A percentile compares a stretch with the other conserved stretches of the same genome.
These are phyloP conservation scores for Pipistrellus pygmaeus DNA, from an alignment of 2,797 vertebrate genomes.

Conservation along the genomic window DNA sequence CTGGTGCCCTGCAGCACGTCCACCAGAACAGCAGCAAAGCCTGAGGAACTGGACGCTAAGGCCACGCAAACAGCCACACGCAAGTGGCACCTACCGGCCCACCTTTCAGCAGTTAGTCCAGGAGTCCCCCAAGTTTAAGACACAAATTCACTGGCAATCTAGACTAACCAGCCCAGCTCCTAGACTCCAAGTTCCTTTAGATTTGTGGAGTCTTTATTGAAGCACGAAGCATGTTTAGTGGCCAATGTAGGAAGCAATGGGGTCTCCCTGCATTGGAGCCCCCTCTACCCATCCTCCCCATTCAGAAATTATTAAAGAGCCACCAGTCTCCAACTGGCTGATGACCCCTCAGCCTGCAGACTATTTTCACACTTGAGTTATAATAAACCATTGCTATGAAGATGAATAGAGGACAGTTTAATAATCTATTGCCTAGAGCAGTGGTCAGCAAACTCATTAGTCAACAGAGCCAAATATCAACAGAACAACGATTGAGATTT, in stretches of 20 bases:
- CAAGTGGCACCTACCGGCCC: constrained; percentile 11
- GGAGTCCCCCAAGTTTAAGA: constrained; percentile 39
- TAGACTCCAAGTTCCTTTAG: constrained; percentile 48
- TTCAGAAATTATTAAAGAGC: constrained; percentile 68
- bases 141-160: constrained; percentile 43
- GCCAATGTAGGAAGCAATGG: background rate
- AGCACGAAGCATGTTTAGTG: background rate
- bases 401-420: constrained; percentile 40
- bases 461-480: too few species aligned
- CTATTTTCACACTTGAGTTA: constrained; percentile 67
- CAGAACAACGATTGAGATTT: too few species aligned
- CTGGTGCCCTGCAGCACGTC: constrained; percentile 63
- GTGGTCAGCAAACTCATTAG: too few species aligned
- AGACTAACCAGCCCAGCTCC: background rate
- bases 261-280: constrained; percentile 55
- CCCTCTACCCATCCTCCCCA: constrained; percentile 29
- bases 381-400: constrained; percentile 70
- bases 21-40: constrained; percentile 73
- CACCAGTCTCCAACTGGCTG: constrained; percentile 58
- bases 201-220: constrained; percentile 45
- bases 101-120: constrained; percentile 17
- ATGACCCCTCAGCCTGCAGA: constrained; percentile 69
- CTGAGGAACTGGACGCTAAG: constrained; percentile 46
- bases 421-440: background rate
- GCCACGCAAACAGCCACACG: constrained; percentile 57